These are phyloP conservation scores for Coecobrya sp. DNA, from an alignment of 2,888 invertebrate genomes.

Conservation along the genomic window DNA sequence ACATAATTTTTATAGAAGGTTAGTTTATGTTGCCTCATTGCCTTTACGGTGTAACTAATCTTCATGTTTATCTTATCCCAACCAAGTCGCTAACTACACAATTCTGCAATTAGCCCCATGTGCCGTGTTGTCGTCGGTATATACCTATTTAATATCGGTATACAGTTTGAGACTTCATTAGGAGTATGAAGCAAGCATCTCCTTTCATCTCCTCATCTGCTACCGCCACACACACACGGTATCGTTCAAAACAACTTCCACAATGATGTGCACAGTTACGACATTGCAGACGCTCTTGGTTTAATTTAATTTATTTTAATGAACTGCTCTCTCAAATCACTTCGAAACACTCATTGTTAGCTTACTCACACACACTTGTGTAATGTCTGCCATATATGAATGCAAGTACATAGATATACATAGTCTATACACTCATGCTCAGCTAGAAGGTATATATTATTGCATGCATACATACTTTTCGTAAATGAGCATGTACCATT, in stretches of 20 bases:
- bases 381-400: neutral
- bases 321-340: slow-evolving; percentile 77
- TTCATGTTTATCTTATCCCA: slow-evolving; percentile 7
- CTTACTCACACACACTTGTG: slow-evolving; percentile 14
- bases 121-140: slow-evolving; percentile 58
- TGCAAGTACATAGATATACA: neutral
- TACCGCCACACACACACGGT: slow-evolving; percentile 39
- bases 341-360: slow-evolving; percentile 72
- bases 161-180: slow-evolving; percentile 74
- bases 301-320: slow-evolving; percentile 83
- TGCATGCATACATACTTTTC: neutral
- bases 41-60: neutral
- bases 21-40: neutral
- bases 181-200: slow-evolving; percentile 18
- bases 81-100: slow-evolving; percentile 47
- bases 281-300: slow-evolving; percentile 65
- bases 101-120: slow-evolving; percentile 66
- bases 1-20: neutral
- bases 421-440: neutral
- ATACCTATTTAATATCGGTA: slow-evolving; percentile 51
- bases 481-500: neutral
- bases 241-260: slow-evolving; percentile 23
- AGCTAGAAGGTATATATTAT: neutral
- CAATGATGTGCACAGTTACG: neutral
- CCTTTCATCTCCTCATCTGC: slow-evolving; percentile 10